A percentile compares a stretch with the other conserved stretches of the same genome.
phyloP scores from a whole-genome alignment of 2,797 vertebrate genomes.

The Melanotaenia nigrans region DNA sequence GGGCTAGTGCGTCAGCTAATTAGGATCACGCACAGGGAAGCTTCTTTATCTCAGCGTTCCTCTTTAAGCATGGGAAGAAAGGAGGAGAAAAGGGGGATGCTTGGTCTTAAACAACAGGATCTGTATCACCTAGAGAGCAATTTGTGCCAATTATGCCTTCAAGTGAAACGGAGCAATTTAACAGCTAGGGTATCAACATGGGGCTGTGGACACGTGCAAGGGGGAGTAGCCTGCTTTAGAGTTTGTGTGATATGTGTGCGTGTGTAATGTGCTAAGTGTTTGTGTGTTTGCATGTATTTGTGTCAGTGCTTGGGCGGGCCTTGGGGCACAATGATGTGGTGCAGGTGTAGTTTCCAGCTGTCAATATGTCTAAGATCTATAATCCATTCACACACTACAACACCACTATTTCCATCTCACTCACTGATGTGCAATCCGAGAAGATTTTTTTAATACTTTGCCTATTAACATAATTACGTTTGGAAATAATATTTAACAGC shows the following conservation, averaged over 20 bases:
- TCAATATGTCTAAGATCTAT: conserved; percentile 79
- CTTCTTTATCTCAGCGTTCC: conserved; percentile 74
- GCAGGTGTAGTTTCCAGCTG: conserved; percentile 86
- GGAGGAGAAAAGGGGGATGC: conserved; percentile 72
- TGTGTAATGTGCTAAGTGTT: conserved; percentile 50
- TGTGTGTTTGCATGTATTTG: conserved; percentile 43
- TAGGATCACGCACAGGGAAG: conserved; percentile 77
- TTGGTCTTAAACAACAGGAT: conserved; percentile 87
- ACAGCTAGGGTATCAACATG: conserved; percentile 86
- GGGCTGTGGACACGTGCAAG: conserved; percentile 84
- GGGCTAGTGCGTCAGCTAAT: conserved; percentile 81
- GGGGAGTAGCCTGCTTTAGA: conserved; percentile 75
- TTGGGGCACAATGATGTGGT: conserved; percentile 71
- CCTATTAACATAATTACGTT: not conserved
- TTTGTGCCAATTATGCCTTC: conserved; percentile 87
- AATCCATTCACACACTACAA: conserved; percentile 62
- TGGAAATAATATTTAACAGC: not conserved
- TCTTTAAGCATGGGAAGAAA: conserved; percentile 73
- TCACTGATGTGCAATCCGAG: not conserved
- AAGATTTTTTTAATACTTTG: conserved; percentile 1
- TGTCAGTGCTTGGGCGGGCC: conserved; percentile 57
- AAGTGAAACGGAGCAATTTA: conserved; percentile 87
- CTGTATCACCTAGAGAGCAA: conserved; percentile 87
- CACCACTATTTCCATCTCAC: conserved; percentile 46
- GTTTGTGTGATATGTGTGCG: conserved; percentile 63